Evolutionary conservation across 2,113 vertebrate genomes (phyloP).

Genomic region (Ptychochromis oligacanthus): DNA sequence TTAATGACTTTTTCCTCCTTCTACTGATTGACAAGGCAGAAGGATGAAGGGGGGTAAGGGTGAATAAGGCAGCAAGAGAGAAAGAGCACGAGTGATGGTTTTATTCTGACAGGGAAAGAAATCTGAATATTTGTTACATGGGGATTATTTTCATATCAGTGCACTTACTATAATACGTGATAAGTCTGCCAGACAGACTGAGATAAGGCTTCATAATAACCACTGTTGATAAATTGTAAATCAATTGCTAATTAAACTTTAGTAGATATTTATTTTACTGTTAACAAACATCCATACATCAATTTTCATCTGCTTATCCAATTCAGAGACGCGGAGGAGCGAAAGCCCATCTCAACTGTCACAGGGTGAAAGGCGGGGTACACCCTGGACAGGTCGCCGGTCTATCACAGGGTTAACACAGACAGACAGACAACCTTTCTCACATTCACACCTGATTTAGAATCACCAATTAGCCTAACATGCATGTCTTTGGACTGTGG

Average conservation of each 20-base stretch:
- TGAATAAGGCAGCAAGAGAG: slow-evolving; percentile 18
- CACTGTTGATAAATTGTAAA: too few species aligned
- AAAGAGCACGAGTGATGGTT: background rate
- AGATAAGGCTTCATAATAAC: background rate
- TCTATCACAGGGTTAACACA: background rate
- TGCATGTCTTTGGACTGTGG: background rate
- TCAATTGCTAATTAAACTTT: too few species aligned
- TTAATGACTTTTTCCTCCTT: slow-evolving; percentile 82
- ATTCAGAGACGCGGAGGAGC: background rate
- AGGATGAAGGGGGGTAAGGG: slow-evolving; percentile 19
- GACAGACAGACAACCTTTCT: background rate
- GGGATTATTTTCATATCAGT: background rate
- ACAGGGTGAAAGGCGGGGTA: background rate
- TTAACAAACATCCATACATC: too few species aligned
- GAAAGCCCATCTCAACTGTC: background rate
- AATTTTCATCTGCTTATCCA: background rate
- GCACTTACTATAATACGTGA: background rate
- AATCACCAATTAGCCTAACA: background rate
- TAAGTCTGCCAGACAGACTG: background rate
- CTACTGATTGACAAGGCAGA: slow-evolving; percentile 82
- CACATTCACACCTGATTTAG: background rate
- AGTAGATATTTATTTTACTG: too few species aligned
- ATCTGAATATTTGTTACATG: background rate
- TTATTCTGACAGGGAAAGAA: background rate
- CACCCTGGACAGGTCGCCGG: background rate